Evolutionary conservation across 2,113 vertebrate species (phyloP).

Genomic region (Labrus mixtus): DNA sequence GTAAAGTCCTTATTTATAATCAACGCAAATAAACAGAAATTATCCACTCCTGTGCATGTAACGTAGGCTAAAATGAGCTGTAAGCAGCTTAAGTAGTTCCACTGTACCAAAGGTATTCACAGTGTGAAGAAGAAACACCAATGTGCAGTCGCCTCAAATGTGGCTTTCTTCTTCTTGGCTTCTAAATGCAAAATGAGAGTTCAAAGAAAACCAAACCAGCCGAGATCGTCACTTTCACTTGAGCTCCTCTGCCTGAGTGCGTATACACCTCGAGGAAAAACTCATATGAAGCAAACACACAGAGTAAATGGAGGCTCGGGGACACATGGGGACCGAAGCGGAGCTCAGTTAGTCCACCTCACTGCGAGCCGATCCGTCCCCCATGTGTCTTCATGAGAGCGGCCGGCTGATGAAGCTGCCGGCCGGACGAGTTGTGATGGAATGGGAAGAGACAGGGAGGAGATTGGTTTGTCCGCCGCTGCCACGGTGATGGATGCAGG

Average conservation of each 20-base stretch:
- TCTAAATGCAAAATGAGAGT: background rate
- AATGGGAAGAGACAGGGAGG: slow-evolving; percentile 69
- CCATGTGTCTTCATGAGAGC: slow-evolving; percentile 32
- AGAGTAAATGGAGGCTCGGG: background rate
- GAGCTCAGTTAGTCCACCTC: slow-evolving; percentile 29
- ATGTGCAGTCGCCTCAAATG: too few relatives aligned
- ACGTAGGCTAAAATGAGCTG: too few relatives aligned
- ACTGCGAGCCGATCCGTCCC: slow-evolving; percentile 20
- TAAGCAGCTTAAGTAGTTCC: too few relatives aligned
- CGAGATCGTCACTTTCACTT: background rate
- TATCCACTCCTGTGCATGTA: too few relatives aligned
- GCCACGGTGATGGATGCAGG: slow-evolving; percentile 72
- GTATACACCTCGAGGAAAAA: background rate
- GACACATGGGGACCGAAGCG: background rate
- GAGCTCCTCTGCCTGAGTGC: background rate
- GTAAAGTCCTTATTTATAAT: too few relatives aligned
- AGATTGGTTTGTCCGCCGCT: slow-evolving; percentile 72
- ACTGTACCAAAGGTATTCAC: background rate
- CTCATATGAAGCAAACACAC: background rate
- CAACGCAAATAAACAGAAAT: too few relatives aligned
- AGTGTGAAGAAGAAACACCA: background rate
- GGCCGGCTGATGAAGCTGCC: slow-evolving; percentile 50
- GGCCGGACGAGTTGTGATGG: slow-evolving; percentile 46
- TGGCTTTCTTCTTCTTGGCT: background rate
- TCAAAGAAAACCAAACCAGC: background rate